Conservation (phyloP, 2,113 vertebrate species). For the Orycteropus afer region DNA sequence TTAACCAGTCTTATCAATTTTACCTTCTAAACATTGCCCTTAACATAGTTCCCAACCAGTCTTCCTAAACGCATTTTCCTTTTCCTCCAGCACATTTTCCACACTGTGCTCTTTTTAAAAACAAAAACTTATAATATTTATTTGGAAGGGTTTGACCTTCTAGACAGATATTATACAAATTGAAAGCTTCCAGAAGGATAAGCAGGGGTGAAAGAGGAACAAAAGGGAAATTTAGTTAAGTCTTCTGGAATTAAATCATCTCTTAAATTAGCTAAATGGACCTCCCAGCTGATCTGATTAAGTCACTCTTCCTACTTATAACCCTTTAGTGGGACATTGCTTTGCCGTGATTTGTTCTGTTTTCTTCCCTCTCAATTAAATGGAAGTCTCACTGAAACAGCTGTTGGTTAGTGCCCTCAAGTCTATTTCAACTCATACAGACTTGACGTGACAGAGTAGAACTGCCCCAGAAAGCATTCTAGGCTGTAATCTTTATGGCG, state of each 20-base stretch:
- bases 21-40: neutral
- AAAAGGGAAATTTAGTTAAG: neutral
- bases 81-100: neutral
- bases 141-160: neutral
- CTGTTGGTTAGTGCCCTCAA: neutral
- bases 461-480: neutral
- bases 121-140: neutral
- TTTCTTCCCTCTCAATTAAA: neutral
- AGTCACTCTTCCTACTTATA: neutral
- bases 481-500: neutral
- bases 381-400: neutral
- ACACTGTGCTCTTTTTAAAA: neutral
- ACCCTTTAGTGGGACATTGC: neutral
- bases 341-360: neutral
- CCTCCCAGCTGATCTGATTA: neutral
- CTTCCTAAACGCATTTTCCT: neutral
- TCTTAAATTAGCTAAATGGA: neutral
- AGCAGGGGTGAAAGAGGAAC: accelerated
- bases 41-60: neutral
- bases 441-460: neutral
- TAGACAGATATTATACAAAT: neutral
- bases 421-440: neutral
- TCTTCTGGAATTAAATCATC: neutral
- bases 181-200: neutral
- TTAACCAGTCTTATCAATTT: neutral